Evolutionary conservation across 1,140 invertebrate genomes (phyloP), one percentile per base, ranked within the genome.

Genomic region (Lordiphosa collinella): DNA sequence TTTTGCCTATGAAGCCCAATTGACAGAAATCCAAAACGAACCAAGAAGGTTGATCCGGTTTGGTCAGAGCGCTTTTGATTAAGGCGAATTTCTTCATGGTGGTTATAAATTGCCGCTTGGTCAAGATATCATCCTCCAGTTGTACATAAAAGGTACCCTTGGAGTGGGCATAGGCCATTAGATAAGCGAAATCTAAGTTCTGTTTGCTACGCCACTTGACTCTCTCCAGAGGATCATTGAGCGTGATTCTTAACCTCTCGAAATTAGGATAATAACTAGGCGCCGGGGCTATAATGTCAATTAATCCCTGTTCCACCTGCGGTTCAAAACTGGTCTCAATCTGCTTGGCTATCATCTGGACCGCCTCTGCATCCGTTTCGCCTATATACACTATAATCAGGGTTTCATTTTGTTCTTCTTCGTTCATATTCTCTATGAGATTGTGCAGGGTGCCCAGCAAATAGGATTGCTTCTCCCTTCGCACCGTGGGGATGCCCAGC

Each of bases 161-260:
- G 0, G 92, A 92, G 74, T 96, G 95, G 7, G 95, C 94, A 88
- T 98, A 99, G 62, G 97, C 95, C 98, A 99, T 99, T 0, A 99
- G 90, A 89, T 97, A 99, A 4, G 97, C 95, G 89, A 96, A 98
- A 89, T 99, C 98, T 37, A 90, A 98, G 89, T 99, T 99, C 89
- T 99, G 98, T 87, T 99, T 99, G 1, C 97, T 97, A 41, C 97
- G 91, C 98, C 98, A 99, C 66, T 94, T 92, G 0, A 98, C 96
- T 18, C 97, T 91, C 79, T 98, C 96, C 55, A 93, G 90, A 3
- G 96, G 92, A 89, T 99, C 97, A 0, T 97, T 97, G 3, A 98
- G 90, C 0, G 96, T 98, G 14, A 93, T 91, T 10, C 92, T 92
- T 18, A 97, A 75, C 34, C 92, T 92, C 29, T 95, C 91, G 50